Base-by-base conservation (phyloP, 2,113 vertebrate genomes). In the Pimephales promelas region DNA sequence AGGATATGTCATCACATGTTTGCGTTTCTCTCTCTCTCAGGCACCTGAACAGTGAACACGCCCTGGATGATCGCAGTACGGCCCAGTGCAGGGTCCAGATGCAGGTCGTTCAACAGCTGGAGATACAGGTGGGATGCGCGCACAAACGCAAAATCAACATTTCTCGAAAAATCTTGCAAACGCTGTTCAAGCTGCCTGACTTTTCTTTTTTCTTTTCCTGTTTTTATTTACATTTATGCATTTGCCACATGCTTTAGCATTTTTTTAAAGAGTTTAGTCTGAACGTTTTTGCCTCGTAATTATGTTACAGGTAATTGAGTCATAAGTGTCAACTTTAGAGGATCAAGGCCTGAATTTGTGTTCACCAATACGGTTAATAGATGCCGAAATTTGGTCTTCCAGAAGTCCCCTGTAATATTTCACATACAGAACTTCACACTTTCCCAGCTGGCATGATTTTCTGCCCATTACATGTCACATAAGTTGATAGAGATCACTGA, bases 21-120 rank as follows among this genome's bases (percentile, higher is more conserved):
- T 82, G 84, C 70, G 61, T 75, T 79, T 88, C 18, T 68, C 49
- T 34, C 66, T 70, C 40, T 85, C n/a, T 54, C 70, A 88, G 87
- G 94, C 98, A 99, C 95, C 96, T 99, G 94, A 99, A 99, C 91
- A 99, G 94, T 18, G 98, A 99, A 90, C 98, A 99, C 11, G 97
- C 97, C 90, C 95, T 99, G 85, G 98, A 99, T 10, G 98, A 99
- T 94, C 96, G 98, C 88, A 99, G 98, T 92, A 99, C 98, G 0
- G 98, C 98, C 85, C 98, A 99, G 94, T 99, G 98, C 91, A 93
- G 98, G 89, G 98, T 99, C 78, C 98, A 99, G 94, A 99, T 99
- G 98, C 98, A 99, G 92, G 98, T 99, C 93, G 98, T 99, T 72
- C 98, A 99, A 92, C 98, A 99, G 92, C 95, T 99, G 93, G 98